Evolutionary conservation across 2,888 invertebrate genomes (phyloP), one percentile per base, ranked within the genome.

Genomic region (Ennomos erosarius): DNA sequence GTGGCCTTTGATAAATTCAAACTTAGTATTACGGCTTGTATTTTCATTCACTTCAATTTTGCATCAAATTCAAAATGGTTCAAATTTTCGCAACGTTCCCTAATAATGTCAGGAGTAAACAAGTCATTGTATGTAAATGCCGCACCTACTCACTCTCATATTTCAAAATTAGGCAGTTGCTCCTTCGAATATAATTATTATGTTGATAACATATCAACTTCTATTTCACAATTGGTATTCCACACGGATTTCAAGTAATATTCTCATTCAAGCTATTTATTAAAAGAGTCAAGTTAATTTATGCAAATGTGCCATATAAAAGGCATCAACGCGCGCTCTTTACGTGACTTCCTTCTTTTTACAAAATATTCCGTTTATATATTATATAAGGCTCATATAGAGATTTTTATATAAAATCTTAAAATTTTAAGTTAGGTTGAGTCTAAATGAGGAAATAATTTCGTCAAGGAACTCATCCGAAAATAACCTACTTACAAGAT

Each of bases 111-210:
- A 60, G 69, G 59, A 54, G 44, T 54, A 59, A 66, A 65, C 61
- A 59, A 47, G 56, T 65, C 65, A 73, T 73, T 75, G 73, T 71
- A 75, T 75, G 74, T 53, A 70, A 75, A 75, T 71, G 57, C 11
- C 39, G 53, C 74, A 62, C 74, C 72, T 67, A 75, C 68, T 38
- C 48, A 36, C 44, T 11, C 50, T 38, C 68, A 62, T 58, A 64
- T 66, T 51, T 54, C 36, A 48, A 33, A 53, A 46, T 46, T 55
- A 54, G 43, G 53, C 61, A 57, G 59, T 57, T 55, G 59, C 60
- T 55, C 63, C 62, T 59, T 64, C 46, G 63, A 67, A 68, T 67
- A 55, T 34, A 13, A 47, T 50, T 44, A 38, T 39, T 38, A 13
- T 10, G 49, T 33, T 55, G 48, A 43, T 40, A 34, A 47, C 39